Evolutionary conservation across 1,140 invertebrate genomes (phyloP).

Genomic region (Drosophila azteca): DNA sequence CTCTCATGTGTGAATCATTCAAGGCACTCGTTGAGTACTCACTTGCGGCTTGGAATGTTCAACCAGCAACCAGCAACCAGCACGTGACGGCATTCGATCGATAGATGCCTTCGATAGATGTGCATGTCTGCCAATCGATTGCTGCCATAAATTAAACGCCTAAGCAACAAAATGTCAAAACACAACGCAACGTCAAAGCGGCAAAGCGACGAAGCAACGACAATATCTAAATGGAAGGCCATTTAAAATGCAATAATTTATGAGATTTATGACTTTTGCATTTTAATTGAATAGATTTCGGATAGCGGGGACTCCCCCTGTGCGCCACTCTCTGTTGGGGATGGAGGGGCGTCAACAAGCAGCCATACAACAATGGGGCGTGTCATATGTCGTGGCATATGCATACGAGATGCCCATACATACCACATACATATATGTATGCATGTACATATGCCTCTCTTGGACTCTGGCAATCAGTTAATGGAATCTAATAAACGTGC

Average conservation of each 20-base stretch:
- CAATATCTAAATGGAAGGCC: conserved; percentile 41
- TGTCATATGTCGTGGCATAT: conserved; percentile 24
- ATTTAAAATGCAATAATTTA: conserved; percentile 76
- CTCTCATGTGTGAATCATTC: no score
- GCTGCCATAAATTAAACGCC: conserved; percentile 32
- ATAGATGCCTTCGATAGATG: no score
- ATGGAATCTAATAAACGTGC: conserved; percentile 79
- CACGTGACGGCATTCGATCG: no score
- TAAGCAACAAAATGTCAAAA: conserved; percentile 5
- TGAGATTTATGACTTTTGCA: conserved; percentile 72
- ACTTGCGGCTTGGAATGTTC: no score
- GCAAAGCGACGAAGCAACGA: conserved; percentile 18
- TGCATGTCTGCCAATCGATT: conserved; percentile 2
- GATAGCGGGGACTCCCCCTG: conserved; percentile 22
- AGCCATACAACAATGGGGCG: conserved; percentile 46
- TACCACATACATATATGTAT: conserved; percentile 17
- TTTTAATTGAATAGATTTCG: conserved; percentile 78
- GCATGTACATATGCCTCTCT: conserved; percentile 15
- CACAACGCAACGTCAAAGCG: neutral
- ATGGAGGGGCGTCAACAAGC: conserved; percentile 22
- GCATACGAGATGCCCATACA: conserved; percentile 11
- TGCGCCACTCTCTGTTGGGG: conserved; percentile 19
- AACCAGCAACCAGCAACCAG: no score
- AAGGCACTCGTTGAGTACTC: no score
- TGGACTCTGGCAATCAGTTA: conserved; percentile 62